Evolutionary conservation across 2,113 vertebrate species (phyloP).

Genomic region (Mesembrinibis cayennensis): DNA sequence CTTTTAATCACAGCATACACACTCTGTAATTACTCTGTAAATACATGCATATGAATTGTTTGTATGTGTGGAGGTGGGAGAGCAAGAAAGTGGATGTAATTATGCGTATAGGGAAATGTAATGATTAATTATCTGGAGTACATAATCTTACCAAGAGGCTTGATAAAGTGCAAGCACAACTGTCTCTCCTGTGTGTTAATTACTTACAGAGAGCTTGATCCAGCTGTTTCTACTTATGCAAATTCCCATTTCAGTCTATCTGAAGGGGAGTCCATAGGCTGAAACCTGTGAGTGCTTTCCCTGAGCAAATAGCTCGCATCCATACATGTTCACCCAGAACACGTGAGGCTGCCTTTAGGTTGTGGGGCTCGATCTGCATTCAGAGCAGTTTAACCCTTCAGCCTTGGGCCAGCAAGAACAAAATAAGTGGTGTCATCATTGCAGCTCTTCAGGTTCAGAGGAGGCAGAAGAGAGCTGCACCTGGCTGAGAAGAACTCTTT

Average conservation of each 20-base stretch:
- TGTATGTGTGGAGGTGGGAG: constrained; percentile 43
- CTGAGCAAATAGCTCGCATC: not conserved
- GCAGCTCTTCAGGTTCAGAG: not conserved
- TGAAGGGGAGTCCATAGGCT: not conserved
- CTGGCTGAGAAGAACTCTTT: not conserved
- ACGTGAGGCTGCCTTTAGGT: not conserved
- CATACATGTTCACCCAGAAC: not conserved
- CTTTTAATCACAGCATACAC: constrained; percentile 53
- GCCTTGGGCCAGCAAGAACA: not conserved
- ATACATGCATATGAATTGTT: constrained; percentile 60
- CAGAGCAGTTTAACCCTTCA: not conserved
- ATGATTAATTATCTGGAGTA: constrained; percentile 73
- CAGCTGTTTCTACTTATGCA: constrained; percentile 42
- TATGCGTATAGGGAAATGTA: constrained; percentile 65
- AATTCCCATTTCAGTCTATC: constrained; percentile 27
- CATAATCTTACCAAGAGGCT: constrained; percentile 63
- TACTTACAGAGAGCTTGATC: constrained; percentile 45
- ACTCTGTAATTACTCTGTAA: constrained; percentile 64
- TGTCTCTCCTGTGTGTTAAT: constrained; percentile 62
- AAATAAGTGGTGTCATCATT: not conserved
- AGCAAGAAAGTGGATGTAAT: constrained; percentile 65
- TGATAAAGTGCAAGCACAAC: constrained; percentile 56
- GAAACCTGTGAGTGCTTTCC: not conserved
- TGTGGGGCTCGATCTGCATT: not conserved
- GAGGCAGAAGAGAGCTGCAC: not conserved